Percentiles rank a stretch among this genome's conserved stretches.
These are phyloP conservation scores for Limnephilus auricula DNA, from an alignment of 2,888 invertebrate genomes.

Conservation along the genomic window DNA sequence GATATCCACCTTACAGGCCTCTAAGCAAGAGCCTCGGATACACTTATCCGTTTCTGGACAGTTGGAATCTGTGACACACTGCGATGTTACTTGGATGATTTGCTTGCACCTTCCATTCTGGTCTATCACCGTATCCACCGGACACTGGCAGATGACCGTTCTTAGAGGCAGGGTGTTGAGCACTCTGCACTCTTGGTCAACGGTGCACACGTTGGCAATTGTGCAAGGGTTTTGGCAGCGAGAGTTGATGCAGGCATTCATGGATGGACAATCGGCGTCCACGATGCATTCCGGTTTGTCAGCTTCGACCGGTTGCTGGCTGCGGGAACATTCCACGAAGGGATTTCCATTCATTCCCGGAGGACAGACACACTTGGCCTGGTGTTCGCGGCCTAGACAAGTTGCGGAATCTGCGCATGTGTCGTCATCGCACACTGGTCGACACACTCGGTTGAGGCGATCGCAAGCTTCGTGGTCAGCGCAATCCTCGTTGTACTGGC, in stretches of 20 bases:
- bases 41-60: slow-evolving; percentile 87
- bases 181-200: slow-evolving; percentile 88
- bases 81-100: slow-evolving; percentile 76
- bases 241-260: slow-evolving; percentile 86
- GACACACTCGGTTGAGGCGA: slow-evolving; percentile 88
- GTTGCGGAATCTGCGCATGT: slow-evolving; percentile 87
- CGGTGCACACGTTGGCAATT: slow-evolving; percentile 83
- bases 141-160: slow-evolving; percentile 92
- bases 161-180: slow-evolving; percentile 88
- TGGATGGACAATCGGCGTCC: slow-evolving; percentile 87
- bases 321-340: slow-evolving; percentile 81
- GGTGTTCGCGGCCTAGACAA: slow-evolving; percentile 87
- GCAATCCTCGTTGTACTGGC: slow-evolving; percentile 94
- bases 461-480: slow-evolving; percentile 91
- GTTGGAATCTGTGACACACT: slow-evolving; percentile 86
- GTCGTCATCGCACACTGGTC: slow-evolving; percentile 89
- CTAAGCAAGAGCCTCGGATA: slow-evolving; percentile 85
- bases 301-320: slow-evolving; percentile 71
- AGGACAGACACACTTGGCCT: slow-evolving; percentile 87
- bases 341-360: slow-evolving; percentile 89
- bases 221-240: slow-evolving; percentile 88
- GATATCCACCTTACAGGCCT: slow-evolving; percentile 86
- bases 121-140: slow-evolving; percentile 87
- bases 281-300: slow-evolving; percentile 81
- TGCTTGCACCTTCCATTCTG: slow-evolving; percentile 84